These are phyloP conservation scores for Limnephilus marmoratus DNA, from an alignment of 2,888 invertebrate genomes.

Conservation along the genomic window DNA sequence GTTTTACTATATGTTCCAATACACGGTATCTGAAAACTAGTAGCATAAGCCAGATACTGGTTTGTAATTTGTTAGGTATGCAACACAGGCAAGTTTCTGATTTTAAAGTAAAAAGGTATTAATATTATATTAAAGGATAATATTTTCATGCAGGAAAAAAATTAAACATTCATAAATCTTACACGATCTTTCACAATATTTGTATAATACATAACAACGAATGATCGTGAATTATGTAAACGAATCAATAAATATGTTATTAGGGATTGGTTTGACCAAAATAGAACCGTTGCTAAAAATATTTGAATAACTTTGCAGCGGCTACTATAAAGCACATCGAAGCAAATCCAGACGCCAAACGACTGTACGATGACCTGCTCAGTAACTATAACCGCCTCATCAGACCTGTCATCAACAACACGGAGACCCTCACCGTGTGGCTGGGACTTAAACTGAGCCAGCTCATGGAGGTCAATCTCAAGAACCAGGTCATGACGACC, in stretches of 20 bases:
- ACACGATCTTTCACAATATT: too few species aligned
- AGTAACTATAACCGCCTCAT: conserved; percentile 97
- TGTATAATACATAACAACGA: too few species aligned
- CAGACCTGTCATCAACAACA: conserved; percentile 94
- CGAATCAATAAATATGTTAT: neutral
- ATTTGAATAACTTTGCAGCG: neutral
- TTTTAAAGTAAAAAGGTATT: too few species aligned
- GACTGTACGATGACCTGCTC: conserved; percentile 96
- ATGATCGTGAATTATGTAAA: neutral
- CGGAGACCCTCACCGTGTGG: conserved; percentile 93
- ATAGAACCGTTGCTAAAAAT: neutral
- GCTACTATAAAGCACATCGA: conserved; percentile 72
- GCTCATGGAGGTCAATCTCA: conserved; percentile 93
- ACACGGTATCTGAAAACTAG: too few species aligned
- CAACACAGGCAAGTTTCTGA: too few species aligned
- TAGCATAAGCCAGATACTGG: too few species aligned
- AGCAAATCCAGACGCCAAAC: conserved; percentile 95
- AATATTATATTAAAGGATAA: too few species aligned
- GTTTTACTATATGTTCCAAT: too few species aligned
- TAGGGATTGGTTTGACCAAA: neutral
- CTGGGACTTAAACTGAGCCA: conserved; percentile 93
- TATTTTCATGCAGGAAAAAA: too few species aligned
- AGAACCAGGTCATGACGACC: conserved; percentile 96
- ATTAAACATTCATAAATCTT: too few species aligned
- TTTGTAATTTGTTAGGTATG: too few species aligned